These are phyloP conservation scores for Catharus fuscescens DNA, from an alignment of 2,113 vertebrate genomes.

Conservation along the genomic window DNA sequence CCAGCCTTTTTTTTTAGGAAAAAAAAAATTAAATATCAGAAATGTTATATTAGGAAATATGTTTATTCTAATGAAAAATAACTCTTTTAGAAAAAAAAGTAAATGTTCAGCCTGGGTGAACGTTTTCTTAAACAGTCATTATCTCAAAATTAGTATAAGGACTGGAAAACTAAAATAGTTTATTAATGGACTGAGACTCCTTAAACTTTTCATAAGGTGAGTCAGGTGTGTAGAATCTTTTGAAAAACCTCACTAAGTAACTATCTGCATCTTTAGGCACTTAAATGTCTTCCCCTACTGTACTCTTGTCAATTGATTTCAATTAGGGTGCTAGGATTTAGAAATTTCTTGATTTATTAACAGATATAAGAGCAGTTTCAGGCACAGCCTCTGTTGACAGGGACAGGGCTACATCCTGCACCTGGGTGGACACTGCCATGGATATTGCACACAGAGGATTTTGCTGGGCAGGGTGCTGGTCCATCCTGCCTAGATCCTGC, in stretches of 20 bases:
- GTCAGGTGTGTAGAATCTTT: conserved; percentile 12
- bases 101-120: neutral
- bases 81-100: neutral
- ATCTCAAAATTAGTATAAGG: conserved; percentile 21
- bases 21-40: neutral
- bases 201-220: conserved; percentile 14
- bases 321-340: neutral
- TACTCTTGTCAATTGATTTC: conserved; percentile 22
- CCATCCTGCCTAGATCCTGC: neutral
- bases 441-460: neutral
- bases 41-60: neutral
- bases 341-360: neutral
- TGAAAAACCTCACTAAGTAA: conserved; percentile 41
- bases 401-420: too few relatives aligned
- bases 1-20: neutral
- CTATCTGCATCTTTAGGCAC: conserved; percentile 34
- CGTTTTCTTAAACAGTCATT: conserved; percentile 22
- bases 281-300: conserved; percentile 8
- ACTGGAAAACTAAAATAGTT: conserved; percentile 34
- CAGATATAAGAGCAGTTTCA: neutral
- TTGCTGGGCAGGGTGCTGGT: neutral
- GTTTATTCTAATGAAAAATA: neutral
- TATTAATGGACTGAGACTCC: conserved; percentile 58
- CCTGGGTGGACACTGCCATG: neutral
- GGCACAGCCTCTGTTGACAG: fast-evolving